These are phyloP conservation scores for Thalassoma bifasciatum DNA, from an alignment of 2,113 vertebrate genomes.

Conservation along the genomic window DNA sequence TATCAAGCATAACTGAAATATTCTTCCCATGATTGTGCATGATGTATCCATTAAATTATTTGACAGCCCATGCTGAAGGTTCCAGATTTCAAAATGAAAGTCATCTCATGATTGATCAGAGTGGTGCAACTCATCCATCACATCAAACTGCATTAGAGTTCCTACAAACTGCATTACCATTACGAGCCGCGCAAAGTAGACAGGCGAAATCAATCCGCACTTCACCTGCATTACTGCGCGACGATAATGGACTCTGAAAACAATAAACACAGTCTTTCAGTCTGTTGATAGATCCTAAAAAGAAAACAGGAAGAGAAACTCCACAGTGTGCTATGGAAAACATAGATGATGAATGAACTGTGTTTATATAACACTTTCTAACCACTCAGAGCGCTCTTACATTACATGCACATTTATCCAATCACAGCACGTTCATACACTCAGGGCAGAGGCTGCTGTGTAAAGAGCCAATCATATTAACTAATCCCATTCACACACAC, in stretches of 20 bases:
- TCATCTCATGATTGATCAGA: neutral
- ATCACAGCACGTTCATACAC: too few species aligned
- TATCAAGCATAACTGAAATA: neutral
- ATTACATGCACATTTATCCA: too few species aligned
- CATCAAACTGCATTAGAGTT: neutral
- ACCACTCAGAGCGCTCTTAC: too few species aligned
- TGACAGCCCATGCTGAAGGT: neutral
- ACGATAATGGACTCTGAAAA: constrained; percentile 34
- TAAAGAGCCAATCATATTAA: too few species aligned
- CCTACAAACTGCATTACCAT: constrained; percentile 8
- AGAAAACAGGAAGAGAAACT: neutral
- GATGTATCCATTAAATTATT: neutral
- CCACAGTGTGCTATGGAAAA: neutral
- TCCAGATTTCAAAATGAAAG: neutral
- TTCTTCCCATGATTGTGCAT: neutral
- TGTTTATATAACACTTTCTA: too few species aligned
- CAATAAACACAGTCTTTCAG: constrained; percentile 3
- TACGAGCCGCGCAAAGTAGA: neutral
- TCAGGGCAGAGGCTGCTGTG: too few species aligned
- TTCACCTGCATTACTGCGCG: constrained; percentile 19
- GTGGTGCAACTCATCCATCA: constrained; percentile 1
- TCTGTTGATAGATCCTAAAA: constrained; percentile 22
- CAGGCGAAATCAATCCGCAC: constrained; percentile 21
- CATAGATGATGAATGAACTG: neutral
- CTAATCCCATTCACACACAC: too few species aligned